Base-by-base conservation (phyloP, 1,140 invertebrate species). In the Leptopilina boulardi region DNA sequence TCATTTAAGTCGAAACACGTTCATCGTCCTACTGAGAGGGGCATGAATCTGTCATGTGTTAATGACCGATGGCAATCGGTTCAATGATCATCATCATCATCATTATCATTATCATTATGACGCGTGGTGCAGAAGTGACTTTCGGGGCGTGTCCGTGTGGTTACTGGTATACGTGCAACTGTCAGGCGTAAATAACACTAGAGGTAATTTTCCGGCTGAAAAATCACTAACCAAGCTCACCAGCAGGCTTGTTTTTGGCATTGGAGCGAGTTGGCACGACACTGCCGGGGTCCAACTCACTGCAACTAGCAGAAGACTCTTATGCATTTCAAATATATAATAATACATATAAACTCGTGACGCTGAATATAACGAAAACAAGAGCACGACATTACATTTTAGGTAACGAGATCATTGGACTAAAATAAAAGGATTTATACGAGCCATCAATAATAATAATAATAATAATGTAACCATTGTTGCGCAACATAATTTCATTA, bases 191-290 rank as follows among this genome's bases (percentile, higher is more conserved):
- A 82, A 83, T 84, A 80, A 82, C 83, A 78, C 73, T 71, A 66
- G 59, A 75, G 80, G 83, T 85, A 87, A 88, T 89, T 89, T 88
- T 88, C 87, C 87, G 81, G 81, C 77, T 82, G 83, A 87, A 85
- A 85, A 87, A 87, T 87, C 85, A 77, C 86, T 80, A 78, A 77
- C 75, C 83, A 84, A 82, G 81, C 83, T 84, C 77, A 80, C 71
- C 79, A 59, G 72, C 78, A 56, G 77, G 75, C 76, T 80, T 83
- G 82, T 79, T 80, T 83, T 77, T 79, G 82, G 82, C 80, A 82
- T 77, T 74, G 71, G 74, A 79, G 80, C 77, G 74, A 78, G 41
- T 81, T 79, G 79, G 79, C 82, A 59, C 79, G 23, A 66, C 23
- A 66, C 44, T 54, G 76, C 13, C 66, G 8, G 77, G 2, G 38